A percentile compares a stretch with the other conserved stretches of the same genome.
These are phyloP conservation scores for Heteronetta atricapilla DNA, from an alignment of 2,113 vertebrate genomes.

Conservation along the genomic window DNA sequence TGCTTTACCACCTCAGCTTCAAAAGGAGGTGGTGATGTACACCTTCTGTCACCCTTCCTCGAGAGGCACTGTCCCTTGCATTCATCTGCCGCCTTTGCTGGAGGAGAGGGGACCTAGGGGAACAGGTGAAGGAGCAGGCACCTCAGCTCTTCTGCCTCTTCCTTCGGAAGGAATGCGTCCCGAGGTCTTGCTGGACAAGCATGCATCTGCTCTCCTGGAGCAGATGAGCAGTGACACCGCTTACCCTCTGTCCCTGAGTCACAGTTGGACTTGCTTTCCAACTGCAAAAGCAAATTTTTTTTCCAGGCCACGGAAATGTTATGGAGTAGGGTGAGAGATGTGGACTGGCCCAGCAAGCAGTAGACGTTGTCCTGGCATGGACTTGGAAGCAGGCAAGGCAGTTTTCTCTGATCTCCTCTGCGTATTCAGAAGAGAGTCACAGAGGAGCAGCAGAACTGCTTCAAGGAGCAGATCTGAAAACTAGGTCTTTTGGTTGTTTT, in stretches of 20 bases:
- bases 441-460: not conserved
- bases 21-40: not conserved
- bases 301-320: not conserved
- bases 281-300: accelerated
- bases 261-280: not conserved
- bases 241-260: not conserved
- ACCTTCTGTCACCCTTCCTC: not conserved
- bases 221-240: not conserved
- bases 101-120: not conserved
- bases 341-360: accelerated
- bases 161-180: not conserved
- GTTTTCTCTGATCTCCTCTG: not conserved
- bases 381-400: not conserved
- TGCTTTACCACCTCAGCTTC: not conserved
- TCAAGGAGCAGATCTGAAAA: not conserved
- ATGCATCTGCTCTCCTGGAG: not conserved
- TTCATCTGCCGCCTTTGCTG: not conserved
- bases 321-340: not conserved
- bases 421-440: not conserved
- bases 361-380: not conserved
- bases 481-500: not conserved
- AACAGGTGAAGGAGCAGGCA: not conserved
- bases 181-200: not conserved
- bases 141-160: not conserved
- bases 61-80: not conserved